These are phyloP conservation scores for Leguminivora glycinivorella DNA, from an alignment of 1,140 invertebrate genomes.

Conservation along the genomic window DNA sequence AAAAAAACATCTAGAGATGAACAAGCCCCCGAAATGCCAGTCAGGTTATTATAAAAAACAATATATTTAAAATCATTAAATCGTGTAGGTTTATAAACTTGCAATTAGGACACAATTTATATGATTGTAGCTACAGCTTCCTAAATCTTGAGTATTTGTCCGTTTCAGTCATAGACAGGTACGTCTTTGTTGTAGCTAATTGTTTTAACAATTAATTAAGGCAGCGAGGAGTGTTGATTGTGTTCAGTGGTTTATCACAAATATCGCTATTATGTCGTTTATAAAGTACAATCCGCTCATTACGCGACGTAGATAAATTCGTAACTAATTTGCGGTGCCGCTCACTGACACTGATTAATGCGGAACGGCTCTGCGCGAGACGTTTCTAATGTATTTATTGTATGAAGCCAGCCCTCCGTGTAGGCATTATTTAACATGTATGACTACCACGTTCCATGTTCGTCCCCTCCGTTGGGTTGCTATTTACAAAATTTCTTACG, in stretches of 20 bases:
- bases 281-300: slow-evolving; percentile 29
- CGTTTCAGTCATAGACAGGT: neutral
- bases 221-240: slow-evolving; percentile 5
- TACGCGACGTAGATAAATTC: slow-evolving; percentile 28
- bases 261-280: slow-evolving; percentile 27
- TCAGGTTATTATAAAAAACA: too few species aligned
- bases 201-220: slow-evolving; percentile 4
- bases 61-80: too few species aligned
- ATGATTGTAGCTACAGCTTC: too few species aligned
- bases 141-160: too few species aligned
- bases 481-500: too few species aligned
- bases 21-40: too few species aligned
- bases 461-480: neutral
- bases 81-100: too few species aligned
- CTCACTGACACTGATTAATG: slow-evolving; percentile 29
- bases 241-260: slow-evolving; percentile 28
- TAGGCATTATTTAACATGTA: slow-evolving; percentile 2
- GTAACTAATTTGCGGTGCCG: slow-evolving; percentile 27
- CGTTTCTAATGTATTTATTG: slow-evolving; percentile 29
- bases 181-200: neutral
- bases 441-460: neutral
- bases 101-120: too few species aligned
- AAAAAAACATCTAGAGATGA: too few species aligned
- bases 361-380: slow-evolving; percentile 25
- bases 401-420: slow-evolving; percentile 20